Evolutionary conservation across 35 echinoderm and acorn worm species (phyloP).

Genomic region (Lytechinus pictus): DNA sequence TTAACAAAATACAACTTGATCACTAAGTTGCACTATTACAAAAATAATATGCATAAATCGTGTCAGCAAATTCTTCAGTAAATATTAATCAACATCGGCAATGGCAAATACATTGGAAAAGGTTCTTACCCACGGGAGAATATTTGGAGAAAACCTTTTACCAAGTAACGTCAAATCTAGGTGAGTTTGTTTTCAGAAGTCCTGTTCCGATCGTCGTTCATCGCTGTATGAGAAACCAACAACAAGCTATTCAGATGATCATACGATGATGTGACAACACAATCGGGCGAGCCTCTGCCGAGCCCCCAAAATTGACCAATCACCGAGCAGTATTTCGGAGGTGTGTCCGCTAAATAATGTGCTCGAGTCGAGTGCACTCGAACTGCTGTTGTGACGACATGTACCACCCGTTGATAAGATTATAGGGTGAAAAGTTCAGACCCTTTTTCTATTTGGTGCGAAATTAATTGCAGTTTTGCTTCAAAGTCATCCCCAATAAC

Average conservation of each 20-base stretch:
- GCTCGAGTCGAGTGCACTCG: too few relatives aligned
- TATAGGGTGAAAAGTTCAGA: background rate
- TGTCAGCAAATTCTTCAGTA: too few relatives aligned
- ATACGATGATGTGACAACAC: background rate
- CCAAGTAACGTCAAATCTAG: background rate
- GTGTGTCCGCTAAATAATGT: background rate
- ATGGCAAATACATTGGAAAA: too few relatives aligned
- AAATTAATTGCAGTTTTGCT: background rate
- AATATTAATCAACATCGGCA: too few relatives aligned
- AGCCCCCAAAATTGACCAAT: slow-evolving; percentile 19
- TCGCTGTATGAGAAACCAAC: background rate
- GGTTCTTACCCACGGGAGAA: background rate
- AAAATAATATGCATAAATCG: too few relatives aligned
- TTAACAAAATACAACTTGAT: too few relatives aligned
- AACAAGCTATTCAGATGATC: background rate
- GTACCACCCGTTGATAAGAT: background rate
- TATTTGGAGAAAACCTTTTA: background rate
- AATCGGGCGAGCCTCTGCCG: slow-evolving; percentile 18
- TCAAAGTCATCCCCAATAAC: background rate
- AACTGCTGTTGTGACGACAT: background rate
- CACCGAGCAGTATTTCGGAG: background rate
- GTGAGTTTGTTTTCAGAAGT: background rate
- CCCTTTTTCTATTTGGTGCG: background rate
- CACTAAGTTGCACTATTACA: too few relatives aligned
- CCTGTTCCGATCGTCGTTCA: background rate